Base-by-base conservation (phyloP, 2,888 invertebrate genomes). In the Agrotis puta region DNA sequence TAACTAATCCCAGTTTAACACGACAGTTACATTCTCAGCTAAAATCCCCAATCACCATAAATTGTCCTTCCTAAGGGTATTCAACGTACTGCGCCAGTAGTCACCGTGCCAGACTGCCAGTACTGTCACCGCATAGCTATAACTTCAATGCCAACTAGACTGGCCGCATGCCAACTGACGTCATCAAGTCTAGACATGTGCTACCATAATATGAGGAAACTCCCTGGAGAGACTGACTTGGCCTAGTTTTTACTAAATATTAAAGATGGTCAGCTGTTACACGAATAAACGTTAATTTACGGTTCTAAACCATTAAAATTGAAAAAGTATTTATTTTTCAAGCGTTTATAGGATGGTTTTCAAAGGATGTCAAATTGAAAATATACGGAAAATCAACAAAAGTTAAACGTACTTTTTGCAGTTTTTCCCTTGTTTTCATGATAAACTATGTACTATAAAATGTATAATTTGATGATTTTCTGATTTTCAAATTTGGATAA, bases 101-200 rank as follows among this genome's bases (percentile, higher is more conserved):
- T 71, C 71, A 81, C 50, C 57, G 7, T 70, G 48, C 64, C 56
- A 65, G 62, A 48, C 11, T 69, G 48, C 64, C 56, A 65, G 58
- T 51, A 22, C 50, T 74, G 74, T 72, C 70, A 70, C 71, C 64
- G 70, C 67, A 80, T 73, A 62, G 43, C 63, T 24, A 77, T 70
- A 67, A 62, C 57, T 74, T 68, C 79, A 76, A 79, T 72, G 71
- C 56, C 70, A 72, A 45, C 61, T 50, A 57, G 27, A 33, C 61
- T 84, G 82, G 82, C 75, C 18, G 24, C 39, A 47, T 68, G 84
- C 82, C 81, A 82, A 48, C 14, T 74, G 73, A 81, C 70, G 70
- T 76, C 74, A 82, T 62, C 14, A 54, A 58, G 74, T 84, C 84
- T 81, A 82, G 76, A 79, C 82, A 48, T 33, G 39, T 73, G 39